A percentile compares a stretch with the other conserved stretches of the same genome.
Conservation (phyloP, 1,140 invertebrate species). For the Nasonia longicornis region DNA sequence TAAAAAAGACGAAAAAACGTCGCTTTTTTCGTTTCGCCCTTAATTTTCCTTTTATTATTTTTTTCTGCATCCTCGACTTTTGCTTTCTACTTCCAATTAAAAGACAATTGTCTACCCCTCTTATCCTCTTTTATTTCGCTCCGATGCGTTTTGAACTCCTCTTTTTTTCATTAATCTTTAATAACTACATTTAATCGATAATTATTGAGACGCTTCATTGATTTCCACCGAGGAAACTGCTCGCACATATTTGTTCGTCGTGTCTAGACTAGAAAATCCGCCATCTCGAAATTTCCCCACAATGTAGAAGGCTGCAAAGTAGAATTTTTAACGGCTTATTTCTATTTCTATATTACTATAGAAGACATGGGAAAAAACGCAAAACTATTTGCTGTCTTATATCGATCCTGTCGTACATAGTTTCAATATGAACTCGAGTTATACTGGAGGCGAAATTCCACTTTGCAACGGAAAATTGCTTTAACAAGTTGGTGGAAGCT, state of each 20-base stretch:
- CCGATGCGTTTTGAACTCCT: slow-evolving; percentile 10
- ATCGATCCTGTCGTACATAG: not conserved
- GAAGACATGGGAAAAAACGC: not conserved
- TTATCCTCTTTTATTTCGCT: not conserved
- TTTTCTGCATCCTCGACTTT: slow-evolving; percentile 29
- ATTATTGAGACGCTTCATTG: slow-evolving; percentile 39
- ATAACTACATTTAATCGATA: slow-evolving; percentile 44
- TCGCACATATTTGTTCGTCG: slow-evolving; percentile 41
- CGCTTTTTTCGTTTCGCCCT: slow-evolving; percentile 20
- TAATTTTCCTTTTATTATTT: slow-evolving; percentile 35
- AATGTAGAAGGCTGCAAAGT: slow-evolving; percentile 34
- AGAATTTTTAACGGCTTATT: slow-evolving; percentile 14
- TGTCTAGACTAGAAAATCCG: slow-evolving; percentile 48
- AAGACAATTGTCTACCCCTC: slow-evolving; percentile 36
- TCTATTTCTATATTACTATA: not conserved
- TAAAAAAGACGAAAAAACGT: slow-evolving; percentile 41
- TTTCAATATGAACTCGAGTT: slow-evolving; percentile 3
- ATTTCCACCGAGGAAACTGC: slow-evolving; percentile 37
- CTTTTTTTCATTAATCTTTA: slow-evolving; percentile 32
- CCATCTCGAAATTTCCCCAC: slow-evolving; percentile 37
- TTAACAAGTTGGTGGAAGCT: slow-evolving; percentile 42
- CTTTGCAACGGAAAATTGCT: slow-evolving; percentile 39
- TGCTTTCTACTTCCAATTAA: slow-evolving; percentile 44
- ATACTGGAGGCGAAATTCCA: slow-evolving; percentile 13
- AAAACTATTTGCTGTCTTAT: not conserved